Conservation (phyloP, 1,140 invertebrate species). For the Papilio polytes region DNA sequence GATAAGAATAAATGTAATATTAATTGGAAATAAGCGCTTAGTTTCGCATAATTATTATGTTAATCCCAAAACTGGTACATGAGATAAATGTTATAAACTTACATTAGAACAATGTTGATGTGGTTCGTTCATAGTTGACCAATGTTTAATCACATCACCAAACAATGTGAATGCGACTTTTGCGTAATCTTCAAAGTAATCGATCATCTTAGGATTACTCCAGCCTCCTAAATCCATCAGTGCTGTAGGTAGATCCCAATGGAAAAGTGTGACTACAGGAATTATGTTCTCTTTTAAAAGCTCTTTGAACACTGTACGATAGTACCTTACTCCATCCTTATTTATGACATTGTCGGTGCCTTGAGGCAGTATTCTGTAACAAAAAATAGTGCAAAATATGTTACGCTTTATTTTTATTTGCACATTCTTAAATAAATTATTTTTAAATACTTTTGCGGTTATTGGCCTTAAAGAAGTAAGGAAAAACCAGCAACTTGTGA, state of each 20-base stretch:
- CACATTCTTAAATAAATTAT: no score
- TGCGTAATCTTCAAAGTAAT: slow-evolving; percentile 87
- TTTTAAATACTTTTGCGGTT: no score
- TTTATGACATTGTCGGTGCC: slow-evolving; percentile 84
- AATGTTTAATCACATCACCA: slow-evolving; percentile 85
- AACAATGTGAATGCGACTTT: slow-evolving; percentile 85
- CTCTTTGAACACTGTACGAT: slow-evolving; percentile 86
- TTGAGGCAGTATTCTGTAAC: slow-evolving; percentile 83
- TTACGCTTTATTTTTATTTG: neutral
- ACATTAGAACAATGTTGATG: slow-evolving; percentile 73
- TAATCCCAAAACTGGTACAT: no score
- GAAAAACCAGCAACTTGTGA: no score
- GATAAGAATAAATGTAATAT: no score
- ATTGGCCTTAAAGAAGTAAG: no score
- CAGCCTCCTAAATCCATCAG: slow-evolving; percentile 86
- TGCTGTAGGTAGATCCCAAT: slow-evolving; percentile 85
- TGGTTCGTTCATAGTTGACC: slow-evolving; percentile 84
- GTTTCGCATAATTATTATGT: no score
- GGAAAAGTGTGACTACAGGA: slow-evolving; percentile 85
- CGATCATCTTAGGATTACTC: slow-evolving; percentile 84
- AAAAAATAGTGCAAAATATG: neutral
- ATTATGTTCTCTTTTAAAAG: slow-evolving; percentile 83
- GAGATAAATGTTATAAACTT: slow-evolving; percentile 46
- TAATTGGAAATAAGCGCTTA: no score
- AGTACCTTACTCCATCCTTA: slow-evolving; percentile 85